Evolutionary conservation across 1,140 invertebrate species (phyloP).

Genomic region (Drosophila eugracilis): DNA sequence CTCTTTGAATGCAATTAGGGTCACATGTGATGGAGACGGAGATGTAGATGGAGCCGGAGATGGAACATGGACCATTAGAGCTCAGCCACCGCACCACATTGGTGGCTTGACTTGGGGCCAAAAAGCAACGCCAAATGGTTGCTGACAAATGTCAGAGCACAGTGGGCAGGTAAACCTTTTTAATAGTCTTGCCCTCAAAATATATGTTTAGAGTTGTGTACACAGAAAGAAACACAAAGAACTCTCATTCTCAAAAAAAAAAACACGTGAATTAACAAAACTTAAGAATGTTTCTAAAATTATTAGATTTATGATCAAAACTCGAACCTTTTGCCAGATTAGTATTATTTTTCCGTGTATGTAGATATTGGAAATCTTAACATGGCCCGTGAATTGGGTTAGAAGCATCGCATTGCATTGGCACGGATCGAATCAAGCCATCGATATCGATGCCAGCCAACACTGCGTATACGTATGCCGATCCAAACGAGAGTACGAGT

Average conservation of each 20-base stretch:
- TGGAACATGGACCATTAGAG: constrained; percentile 38
- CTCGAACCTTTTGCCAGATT: too few relatives aligned
- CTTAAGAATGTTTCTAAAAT: too few relatives aligned
- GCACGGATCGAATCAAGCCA: constrained; percentile 61
- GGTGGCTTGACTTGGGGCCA: constrained; percentile 32
- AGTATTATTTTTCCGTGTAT: neutral
- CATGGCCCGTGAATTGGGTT: constrained; percentile 63
- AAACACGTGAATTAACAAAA: too few relatives aligned
- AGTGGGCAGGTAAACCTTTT: constrained; percentile 34
- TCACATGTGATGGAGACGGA: constrained; percentile 43
- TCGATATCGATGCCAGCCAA: constrained; percentile 54
- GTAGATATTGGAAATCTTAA: constrained; percentile 30
- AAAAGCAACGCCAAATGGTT: constrained; percentile 46
- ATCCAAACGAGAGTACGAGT: constrained; percentile 62
- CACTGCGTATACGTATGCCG: constrained; percentile 38
- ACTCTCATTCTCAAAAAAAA: too few relatives aligned
- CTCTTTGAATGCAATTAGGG: constrained; percentile 65
- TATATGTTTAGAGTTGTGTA: neutral
- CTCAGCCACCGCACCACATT: constrained; percentile 1
- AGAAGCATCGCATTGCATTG: constrained; percentile 72
- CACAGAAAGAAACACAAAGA: neutral
- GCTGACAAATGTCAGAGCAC: constrained; percentile 52
- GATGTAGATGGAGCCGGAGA: constrained; percentile 40
- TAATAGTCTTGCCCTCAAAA: constrained; percentile 21
- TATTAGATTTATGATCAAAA: too few relatives aligned